Base-by-base conservation (phyloP, 2,797 vertebrate genomes). In the Cephalopachus bancanus region DNA sequence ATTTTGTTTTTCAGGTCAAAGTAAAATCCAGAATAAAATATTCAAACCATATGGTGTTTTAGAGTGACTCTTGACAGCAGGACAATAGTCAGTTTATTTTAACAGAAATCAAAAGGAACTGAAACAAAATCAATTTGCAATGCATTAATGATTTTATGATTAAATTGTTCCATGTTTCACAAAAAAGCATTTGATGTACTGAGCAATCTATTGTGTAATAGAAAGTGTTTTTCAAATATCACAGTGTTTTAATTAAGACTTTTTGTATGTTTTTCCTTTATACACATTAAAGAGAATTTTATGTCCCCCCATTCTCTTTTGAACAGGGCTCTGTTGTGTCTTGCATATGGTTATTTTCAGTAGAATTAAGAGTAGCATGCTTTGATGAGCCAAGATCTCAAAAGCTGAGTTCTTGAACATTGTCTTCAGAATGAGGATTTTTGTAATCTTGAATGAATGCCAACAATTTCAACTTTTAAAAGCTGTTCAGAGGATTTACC, bases 71-170 rank as follows among this genome's bases (percentile, higher is more conserved):
- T 95, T 96, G 20, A 95, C 87, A 92, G 78, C 88, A 93, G 64
- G 26, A 94, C 81, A 94, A 95, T 88, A 96, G 80, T 97, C 87
- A 92, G 60, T 91, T 96, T 96, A 94, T 94, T 96, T 97, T 93
- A 80, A 97, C 96, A 96, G 62, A 84, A 97, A 96, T 93, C 44
- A 94, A 96, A 98, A 97, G 76, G 71, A 97, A 97, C 64, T 83
- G 89, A 97, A 93, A 75, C 65, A 91, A 96, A 97, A 94, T 96
- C 81, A 95, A 95, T 97, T 97, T 95, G 96, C 87, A 96, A 95
- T 89, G 95, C 87, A 89, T 92, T 97, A 97, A 96, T 91, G 49
- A 85, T 74, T 44, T 53, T 93, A 75, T 88, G 87, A 97, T 97
- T 95, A 96, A 97, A 92, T 93, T 96, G 92, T 96, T 95, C 95